Base-by-base conservation (phyloP, 2,113 vertebrate species). In the Alosa alosa region DNA sequence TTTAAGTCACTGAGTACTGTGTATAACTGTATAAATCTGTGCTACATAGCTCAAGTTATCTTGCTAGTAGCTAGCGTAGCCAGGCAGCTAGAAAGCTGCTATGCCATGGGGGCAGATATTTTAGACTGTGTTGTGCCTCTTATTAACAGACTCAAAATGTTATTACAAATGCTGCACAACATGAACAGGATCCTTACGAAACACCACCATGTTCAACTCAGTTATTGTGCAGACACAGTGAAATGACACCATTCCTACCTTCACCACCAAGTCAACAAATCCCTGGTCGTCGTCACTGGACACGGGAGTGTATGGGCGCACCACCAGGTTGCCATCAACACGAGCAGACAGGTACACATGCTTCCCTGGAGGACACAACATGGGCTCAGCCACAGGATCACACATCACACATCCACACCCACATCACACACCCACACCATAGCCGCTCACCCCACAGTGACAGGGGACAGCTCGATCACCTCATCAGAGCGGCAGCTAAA, bases 241-340 rank as follows among this genome's bases (percentile, higher is more conserved):
- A 9, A 83, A 47, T 8, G 7, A 83, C 82, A 52, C 18, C 13
- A 57, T 57, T 57, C 55, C 55, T 90, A 95, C 95, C 93, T 96
- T 96, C 83, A 96, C 90, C 68, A 96, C 92, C 11, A 96, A 91
- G 86, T 96, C 95, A 60, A 96, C 94, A 0, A 91, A 95, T 84
- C 95, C 95, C 83, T 81, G 90, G 89, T 95, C 93, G 22, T 95
- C 94, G 45, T 95, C 92, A 50, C 94, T 94, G 89, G 93, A 93
- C n/a, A 96, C 87, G 6, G 95, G 95, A 3, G 95, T 96, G 88
- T 96, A 95, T 0, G 95, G 95, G 50, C 94, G 91, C 85, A 95
- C 94, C 81, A 94, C 92, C 46, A 95, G 89, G 83, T 86, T 93
- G 49, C 94, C 95, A 60, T 95, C 91, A 1, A 96, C 94, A 78